Conservation (phyloP, 2,113 vertebrate genomes). For the Muntiacus muntjak region DNA sequence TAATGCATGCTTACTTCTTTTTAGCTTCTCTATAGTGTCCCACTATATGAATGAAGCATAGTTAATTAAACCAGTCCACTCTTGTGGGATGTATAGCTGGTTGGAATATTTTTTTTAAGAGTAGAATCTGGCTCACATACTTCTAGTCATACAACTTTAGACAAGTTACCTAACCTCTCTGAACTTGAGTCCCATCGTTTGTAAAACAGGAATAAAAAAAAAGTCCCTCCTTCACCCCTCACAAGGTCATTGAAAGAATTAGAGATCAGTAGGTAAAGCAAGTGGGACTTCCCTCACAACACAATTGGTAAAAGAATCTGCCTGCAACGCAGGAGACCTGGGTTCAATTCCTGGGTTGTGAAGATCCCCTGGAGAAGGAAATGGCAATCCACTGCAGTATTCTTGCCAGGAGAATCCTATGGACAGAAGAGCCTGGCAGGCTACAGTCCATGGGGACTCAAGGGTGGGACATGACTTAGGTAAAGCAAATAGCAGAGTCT, state of each 20-base stretch:
- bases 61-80: neutral
- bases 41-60: neutral
- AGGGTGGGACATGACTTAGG: accelerated
- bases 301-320: neutral
- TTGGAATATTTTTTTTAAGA: neutral
- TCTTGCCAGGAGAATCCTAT: neutral
- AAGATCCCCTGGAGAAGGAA: neutral
- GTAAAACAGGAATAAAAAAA: neutral
- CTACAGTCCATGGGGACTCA: neutral
- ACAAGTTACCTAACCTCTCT: neutral
- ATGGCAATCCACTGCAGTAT: neutral
- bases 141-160: neutral
- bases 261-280: neutral
- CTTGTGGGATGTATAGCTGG: neutral
- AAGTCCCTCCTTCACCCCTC: neutral
- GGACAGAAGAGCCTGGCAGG: neutral
- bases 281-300: neutral
- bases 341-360: neutral
- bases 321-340: neutral
- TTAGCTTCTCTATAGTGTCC: neutral
- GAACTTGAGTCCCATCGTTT: neutral
- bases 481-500: too few species aligned
- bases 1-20: neutral
- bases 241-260: neutral
- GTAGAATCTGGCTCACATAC: neutral